Base-by-base conservation (phyloP, 2,797 vertebrate genomes). In the Helicolenus hilgendorfi region DNA sequence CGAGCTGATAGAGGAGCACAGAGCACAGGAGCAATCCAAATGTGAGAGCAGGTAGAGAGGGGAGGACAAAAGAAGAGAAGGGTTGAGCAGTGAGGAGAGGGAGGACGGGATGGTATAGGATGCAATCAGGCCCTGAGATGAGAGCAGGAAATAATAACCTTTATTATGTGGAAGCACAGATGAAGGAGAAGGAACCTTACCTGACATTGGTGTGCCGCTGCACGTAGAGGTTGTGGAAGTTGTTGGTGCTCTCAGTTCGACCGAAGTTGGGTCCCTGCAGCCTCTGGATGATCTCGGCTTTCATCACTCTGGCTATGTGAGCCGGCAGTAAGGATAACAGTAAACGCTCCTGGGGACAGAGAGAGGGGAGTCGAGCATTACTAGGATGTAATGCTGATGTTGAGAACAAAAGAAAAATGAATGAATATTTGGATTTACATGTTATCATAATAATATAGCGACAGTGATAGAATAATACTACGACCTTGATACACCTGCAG, bases 171-270 rank as follows among this genome's bases (percentile, higher is more conserved):
- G 55, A 55, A 55, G 70, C 14, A 26, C 41, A 20, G 64, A 59
- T 14, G 41, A 45, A 79, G 58, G 38, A 72, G 72, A 22, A 9
- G 69, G 8, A 59, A 4, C 7, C 68, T 79, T 11, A 99, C 99
- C 99, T 99, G 92, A 99, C 99, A 5, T 99, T 99, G 93, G 98
- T 99, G 97, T 99, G 99, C n/a, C 99, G 97, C 92, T 99, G 99
- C 90, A 99, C 99, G 1, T 99, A 99, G 26, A 99, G 98, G 93
- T 99, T 99, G 95, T 99, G 99, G 84, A 99, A 99, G 96, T 99
- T 99, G 97, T 99, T 99, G 83, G 98, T 98, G 93, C 98, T 99
- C 94, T 99, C 99, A 13, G 98, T 96, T 62, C 98, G 98, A 56
- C 99, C 98, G 2, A 98, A 98, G 85, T 98, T 99, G 14, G 99